Conservation (phyloP, 2,888 invertebrate genomes). For the Pemphredon lugubris region DNA sequence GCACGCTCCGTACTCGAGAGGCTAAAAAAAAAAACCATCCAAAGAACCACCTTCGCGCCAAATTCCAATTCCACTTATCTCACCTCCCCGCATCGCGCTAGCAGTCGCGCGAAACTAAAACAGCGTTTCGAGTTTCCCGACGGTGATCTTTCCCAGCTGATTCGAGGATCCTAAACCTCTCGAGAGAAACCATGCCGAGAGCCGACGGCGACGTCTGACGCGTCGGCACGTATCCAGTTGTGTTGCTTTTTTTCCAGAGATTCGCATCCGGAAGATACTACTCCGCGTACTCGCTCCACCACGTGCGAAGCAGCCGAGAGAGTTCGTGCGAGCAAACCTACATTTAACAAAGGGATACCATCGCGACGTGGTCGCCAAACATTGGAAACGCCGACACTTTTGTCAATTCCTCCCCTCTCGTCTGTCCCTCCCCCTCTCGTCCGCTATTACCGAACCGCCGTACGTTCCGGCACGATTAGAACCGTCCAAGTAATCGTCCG, state of each 20-base stretch:
- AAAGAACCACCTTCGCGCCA: too few relatives aligned
- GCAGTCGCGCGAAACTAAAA: too few relatives aligned
- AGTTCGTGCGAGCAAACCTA: slow-evolving; percentile 93
- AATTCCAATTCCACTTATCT: too few relatives aligned
- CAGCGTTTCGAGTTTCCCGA: too few relatives aligned
- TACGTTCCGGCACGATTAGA: too few relatives aligned
- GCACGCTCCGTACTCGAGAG: too few relatives aligned
- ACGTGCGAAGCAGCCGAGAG: slow-evolving; percentile 88
- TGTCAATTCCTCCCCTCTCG: slow-evolving; percentile 24
- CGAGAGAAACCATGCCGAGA: too few relatives aligned
- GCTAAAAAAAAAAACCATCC: too few relatives aligned
- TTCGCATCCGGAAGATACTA: slow-evolving; percentile 90
- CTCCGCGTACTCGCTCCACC: slow-evolving; percentile 90
- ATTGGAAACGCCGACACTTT: slow-evolving; percentile 47
- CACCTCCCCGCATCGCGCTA: too few relatives aligned
- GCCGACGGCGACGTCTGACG: too few relatives aligned
- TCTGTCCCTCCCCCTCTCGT: slow-evolving; percentile 15
- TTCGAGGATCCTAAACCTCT: too few relatives aligned
- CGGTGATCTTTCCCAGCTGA: too few relatives aligned
- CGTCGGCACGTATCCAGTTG: slow-evolving; percentile 47
- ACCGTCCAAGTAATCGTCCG: slow-evolving; percentile 41
- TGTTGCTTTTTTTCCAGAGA: slow-evolving; percentile 85
- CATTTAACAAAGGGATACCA: slow-evolving; percentile 84
- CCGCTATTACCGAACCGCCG: slow-evolving; percentile 26
- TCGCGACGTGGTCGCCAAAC: slow-evolving; percentile 51